phyloP scores from a whole-genome alignment of 2,113 vertebrate species.

The Laterallus jamaicensis region DNA sequence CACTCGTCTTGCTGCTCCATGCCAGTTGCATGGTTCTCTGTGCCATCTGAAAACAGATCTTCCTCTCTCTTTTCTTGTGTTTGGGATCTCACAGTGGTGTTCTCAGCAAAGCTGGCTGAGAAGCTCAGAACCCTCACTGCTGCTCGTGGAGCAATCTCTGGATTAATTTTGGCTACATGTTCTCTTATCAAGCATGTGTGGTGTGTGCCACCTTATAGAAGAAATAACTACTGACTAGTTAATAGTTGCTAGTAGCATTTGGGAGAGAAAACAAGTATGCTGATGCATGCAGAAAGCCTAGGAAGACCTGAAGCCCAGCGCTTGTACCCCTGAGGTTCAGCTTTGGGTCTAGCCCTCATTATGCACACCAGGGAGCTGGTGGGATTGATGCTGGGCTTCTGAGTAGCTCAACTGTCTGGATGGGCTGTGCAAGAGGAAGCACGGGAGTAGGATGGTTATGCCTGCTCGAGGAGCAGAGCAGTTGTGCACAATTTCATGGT shows the following conservation, averaged over 20 bases:
- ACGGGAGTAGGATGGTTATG: not conserved
- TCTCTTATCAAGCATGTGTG: not conserved
- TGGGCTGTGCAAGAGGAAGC: not conserved
- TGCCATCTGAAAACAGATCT: not conserved
- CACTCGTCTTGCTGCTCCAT: fast-evolving
- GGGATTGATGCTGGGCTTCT: not conserved
- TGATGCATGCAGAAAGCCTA: not conserved
- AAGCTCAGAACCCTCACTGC: not conserved
- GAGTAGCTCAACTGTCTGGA: not conserved
- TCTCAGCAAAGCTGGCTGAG: not conserved
- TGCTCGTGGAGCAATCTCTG: not conserved
- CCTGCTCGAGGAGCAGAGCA: not conserved
- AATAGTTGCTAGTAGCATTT: not conserved
- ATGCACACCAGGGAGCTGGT: fast-evolving
- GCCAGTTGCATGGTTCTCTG: not conserved
- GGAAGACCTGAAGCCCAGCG: not conserved
- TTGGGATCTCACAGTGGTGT: not conserved
- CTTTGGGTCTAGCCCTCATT: not conserved
- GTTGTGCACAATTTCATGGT: fast-evolving
- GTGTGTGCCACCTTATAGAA: not conserved
- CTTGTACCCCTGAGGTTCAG: not conserved
- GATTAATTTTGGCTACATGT: not conserved
- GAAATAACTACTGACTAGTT: not conserved
- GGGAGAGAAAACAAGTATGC: not conserved
- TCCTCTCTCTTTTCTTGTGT: not conserved